Evolutionary conservation across 2,797 vertebrate species (phyloP), one percentile per base, ranked within the genome.

Genomic region (Eulemur mongoz): DNA sequence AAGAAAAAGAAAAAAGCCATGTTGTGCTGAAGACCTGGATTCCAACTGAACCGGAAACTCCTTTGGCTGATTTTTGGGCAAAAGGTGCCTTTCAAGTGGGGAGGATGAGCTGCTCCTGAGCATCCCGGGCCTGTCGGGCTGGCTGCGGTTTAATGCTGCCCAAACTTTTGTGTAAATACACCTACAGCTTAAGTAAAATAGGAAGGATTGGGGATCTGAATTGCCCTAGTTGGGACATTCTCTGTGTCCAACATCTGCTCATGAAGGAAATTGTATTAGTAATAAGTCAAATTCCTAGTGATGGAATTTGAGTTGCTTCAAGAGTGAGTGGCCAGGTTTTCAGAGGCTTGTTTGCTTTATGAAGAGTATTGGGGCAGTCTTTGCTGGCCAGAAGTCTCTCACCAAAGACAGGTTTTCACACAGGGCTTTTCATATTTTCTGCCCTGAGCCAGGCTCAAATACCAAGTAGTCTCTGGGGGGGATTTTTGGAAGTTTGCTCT

Each of bases 1-100:
- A n/a, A 27, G 59, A 4, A 65, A 75, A 69, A 73, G 35, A 63
- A 92, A 86, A 97, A 94, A 86, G 88, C 91, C 86, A 52, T 80
- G 93, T 89, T 97, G 89, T 97, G 84, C 81, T 89, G 61, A 89
- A 93, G 86, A 94, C 91, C 76, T 94, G 96, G 93, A 97, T 94
- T 94, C 94, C 94, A 95, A 93, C 89, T 93, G 91, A 95, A 94
- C 95, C 52, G 23, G 96, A 98, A 97, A 97, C 97, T 70, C 75
- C 76, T 92, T 79, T 97, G 97, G 97, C 94, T 84, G 50, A 86
- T 83, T 52, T 54, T 83, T 87, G 85, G 80, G 72, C 84, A 76
- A 84, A 95, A 94, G 80, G 52, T 88, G 78, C 59, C 95, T 98
- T 97, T 98, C 97, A 97, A 95, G 97, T 97, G 96, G 96, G 72